Conservation (phyloP, 2,888 invertebrate species). For the Trissoscelio sp. region DNA sequence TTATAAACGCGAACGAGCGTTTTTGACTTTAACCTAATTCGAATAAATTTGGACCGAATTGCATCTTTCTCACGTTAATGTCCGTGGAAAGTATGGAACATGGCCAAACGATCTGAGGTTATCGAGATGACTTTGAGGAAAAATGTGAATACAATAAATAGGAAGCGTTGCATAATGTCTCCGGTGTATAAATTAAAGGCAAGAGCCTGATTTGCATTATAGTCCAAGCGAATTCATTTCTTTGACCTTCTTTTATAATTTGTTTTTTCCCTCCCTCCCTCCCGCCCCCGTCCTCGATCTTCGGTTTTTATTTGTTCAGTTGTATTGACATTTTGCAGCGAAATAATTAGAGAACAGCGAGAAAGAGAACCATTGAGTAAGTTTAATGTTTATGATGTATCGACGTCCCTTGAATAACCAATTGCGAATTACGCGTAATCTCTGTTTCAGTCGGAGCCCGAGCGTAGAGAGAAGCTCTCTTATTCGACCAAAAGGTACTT, state of each 20-base stretch:
- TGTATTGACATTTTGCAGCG: slow-evolving; percentile 47
- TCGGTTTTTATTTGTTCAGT: neutral
- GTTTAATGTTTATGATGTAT: slow-evolving; percentile 53
- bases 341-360: slow-evolving; percentile 7
- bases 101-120: slow-evolving; percentile 69
- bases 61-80: slow-evolving; percentile 62
- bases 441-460: slow-evolving; percentile 84
- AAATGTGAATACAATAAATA: slow-evolving; percentile 64
- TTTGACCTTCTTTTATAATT: slow-evolving; percentile 42
- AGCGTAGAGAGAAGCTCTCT: slow-evolving; percentile 83
- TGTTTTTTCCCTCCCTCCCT: slow-evolving; percentile 1
- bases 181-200: slow-evolving; percentile 49
- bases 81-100: slow-evolving; percentile 66
- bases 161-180: slow-evolving; percentile 51
- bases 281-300: no score
- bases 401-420: slow-evolving; percentile 70
- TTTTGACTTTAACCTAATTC: slow-evolving; percentile 67
- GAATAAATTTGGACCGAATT: slow-evolving; percentile 60
- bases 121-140: slow-evolving; percentile 64
- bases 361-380: slow-evolving; percentile 28
- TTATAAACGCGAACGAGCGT: slow-evolving; percentile 32
- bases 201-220: slow-evolving; percentile 58
- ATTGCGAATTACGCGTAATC: slow-evolving; percentile 82
- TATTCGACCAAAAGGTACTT: slow-evolving; percentile 83
- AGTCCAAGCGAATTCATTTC: slow-evolving; percentile 34